Base-by-base conservation (phyloP, 2,888 invertebrate species). In the Macaria liturata region DNA sequence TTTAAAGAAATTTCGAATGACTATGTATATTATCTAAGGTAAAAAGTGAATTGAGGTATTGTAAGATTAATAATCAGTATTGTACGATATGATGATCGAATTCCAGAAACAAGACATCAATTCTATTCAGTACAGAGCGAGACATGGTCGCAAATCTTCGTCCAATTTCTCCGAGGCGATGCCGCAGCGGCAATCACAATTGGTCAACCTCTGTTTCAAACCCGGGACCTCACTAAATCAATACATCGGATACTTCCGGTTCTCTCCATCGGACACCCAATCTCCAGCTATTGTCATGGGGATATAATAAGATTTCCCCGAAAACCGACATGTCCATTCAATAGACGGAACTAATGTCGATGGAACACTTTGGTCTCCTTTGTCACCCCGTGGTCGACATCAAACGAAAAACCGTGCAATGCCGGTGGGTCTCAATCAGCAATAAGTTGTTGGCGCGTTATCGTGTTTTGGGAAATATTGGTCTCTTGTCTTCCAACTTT, bases 401-500 rank as follows among this genome's bases (percentile, higher is more conserved):
- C 80, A 81, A 81, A 79, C 73, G 67, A 71, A 69, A 68, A 67
- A 69, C 63, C 66, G 70, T 57, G 71, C 76, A 76, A 78, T 80
- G 75, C 71, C 67, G 71, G 70, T 67, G 66, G 67, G 68, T 68
- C 74, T 76, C 34, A 6, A 37, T 7, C 78, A 81, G 81, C 78
- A 80, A 81, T 78, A 79, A 79, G 78, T 79, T 79, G 72, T 71
- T 71, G 71, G 75, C 72, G 72, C 68, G 71, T 74, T 75, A 75
- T 78, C 57, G 47, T 44, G 32, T 59, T 46, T 49, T 53, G 46
- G 57, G 57, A 61, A 62, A 61, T 54, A 64, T 61, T 56, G 46
- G 48, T 48, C 32, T 55, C 44, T 47, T 57, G 54, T 50, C 55
- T 57, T 59, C 49, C 49, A 58, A 60, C 46, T 49, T 55, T 8